These are phyloP conservation scores for Papilio xuthus DNA, from an alignment of 1,140 invertebrate species.

Conservation along the genomic window DNA sequence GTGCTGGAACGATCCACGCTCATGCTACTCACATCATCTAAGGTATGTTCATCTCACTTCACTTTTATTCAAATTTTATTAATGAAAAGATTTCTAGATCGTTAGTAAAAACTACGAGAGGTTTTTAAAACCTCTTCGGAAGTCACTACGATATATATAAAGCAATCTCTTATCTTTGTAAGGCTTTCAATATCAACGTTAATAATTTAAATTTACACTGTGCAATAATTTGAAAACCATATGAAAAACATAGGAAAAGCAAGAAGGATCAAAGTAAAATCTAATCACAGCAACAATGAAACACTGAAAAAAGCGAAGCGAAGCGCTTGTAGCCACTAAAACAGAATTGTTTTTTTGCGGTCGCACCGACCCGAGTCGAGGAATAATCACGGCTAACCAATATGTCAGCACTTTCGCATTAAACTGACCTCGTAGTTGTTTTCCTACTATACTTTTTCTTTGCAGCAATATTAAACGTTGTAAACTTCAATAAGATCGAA, in stretches of 20 bases:
- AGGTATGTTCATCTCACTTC: slow-evolving; percentile 82
- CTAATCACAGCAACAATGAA: not conserved
- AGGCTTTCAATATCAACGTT: too few species aligned
- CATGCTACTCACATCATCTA: slow-evolving; percentile 98
- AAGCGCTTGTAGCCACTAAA: slow-evolving; percentile 10
- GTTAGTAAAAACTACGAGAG: too few species aligned
- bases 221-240: not conserved
- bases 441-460: not conserved
- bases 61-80: too few species aligned
- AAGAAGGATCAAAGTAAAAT: not conserved
- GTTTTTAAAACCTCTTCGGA: too few species aligned
- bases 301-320: not conserved
- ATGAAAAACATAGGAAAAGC: not conserved
- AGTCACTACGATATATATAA: too few species aligned
- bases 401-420: slow-evolving; percentile 20
- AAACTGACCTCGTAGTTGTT: slow-evolving; percentile 1
- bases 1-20: slow-evolving; percentile 98
- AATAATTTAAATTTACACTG: too few species aligned
- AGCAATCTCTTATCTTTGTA: too few species aligned
- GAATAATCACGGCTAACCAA: slow-evolving; percentile 27
- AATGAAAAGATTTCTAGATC: too few species aligned
- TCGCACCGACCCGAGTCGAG: not conserved
- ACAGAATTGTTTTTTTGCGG: slow-evolving; percentile 21
- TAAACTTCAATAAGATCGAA: not conserved
- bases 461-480: not conserved